Base-by-base conservation (phyloP, 2,888 invertebrate species). In the Elegia similella region DNA sequence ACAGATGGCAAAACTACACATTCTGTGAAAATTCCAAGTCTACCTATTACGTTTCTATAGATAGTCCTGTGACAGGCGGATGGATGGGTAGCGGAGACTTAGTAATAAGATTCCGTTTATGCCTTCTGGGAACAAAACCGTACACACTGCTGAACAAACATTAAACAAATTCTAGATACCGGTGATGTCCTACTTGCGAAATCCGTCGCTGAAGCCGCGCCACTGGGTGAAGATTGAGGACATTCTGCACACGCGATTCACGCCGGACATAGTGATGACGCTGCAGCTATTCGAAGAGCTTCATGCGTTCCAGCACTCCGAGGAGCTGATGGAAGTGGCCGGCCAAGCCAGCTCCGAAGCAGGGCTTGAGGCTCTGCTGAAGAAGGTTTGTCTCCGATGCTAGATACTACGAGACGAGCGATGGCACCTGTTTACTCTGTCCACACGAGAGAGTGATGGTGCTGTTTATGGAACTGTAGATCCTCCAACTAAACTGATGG, bases 341-440 rank as follows among this genome's bases (percentile, higher is more conserved):
- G 95, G 95, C 0, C 96, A 97, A 77, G 98, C 98, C 0, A 97
- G 96, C 68, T 97, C 97, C 2, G 98, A 98, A 79, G 95, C 95
- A 3, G 95, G 95, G 6, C 92, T 98, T 10, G 98, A 98, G 82
- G 86, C 88, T 7, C 92, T 98, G 72, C 87, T 98, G 6, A 96
- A 95, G 73, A 96, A 95, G 92, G 95, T 94, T 68, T 16, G 32
- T 32, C n/a, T 12, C 13, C 34, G 23, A 3, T 23, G 23, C 23
- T 3, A 23, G 5, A 23, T 5, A 23, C 23, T 23, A 5, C 23
- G 2, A 3, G 23, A 23, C 23, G 2, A 3, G 23, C 23, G 23
- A 23, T 2, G 5, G 23, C 23, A 23, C 23, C 23, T 23, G 23
- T 23, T 2, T 23, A 23, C 23, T 23, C 2, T 23, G n/a, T n/a